Base-by-base conservation (phyloP, 2,888 invertebrate genomes). In the Pachycephus smyrnensis region DNA sequence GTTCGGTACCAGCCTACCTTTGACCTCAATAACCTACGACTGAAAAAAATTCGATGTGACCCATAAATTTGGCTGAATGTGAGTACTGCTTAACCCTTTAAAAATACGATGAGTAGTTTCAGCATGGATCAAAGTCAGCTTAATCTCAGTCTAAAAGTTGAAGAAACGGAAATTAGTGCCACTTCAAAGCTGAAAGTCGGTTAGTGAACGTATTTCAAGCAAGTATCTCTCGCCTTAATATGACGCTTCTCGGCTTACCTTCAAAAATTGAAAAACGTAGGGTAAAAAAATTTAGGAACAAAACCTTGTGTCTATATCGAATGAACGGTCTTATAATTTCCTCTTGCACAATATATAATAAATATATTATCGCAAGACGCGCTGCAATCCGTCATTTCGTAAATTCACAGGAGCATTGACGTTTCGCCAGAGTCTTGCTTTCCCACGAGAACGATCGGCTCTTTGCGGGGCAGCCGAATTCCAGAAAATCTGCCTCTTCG, bases 401-500 rank as follows among this genome's bases (percentile, higher is more conserved):
- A 9, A 55, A 23, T 55, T 9, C 55, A 9, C 55, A 55, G 55
- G 55, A 55, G 55, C 55, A 23, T 55, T 15, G 55, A 55, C 55
- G 55, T 55, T 55, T 23, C 23, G 23, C 23, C 55, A 55, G 40
- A 40, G 55, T 55, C 55, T 23, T 55, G 55, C 55, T 55, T 55
- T 55, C 55, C 55, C 55, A 55, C 71, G 71, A 12, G 71, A 31
- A 0, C 31, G 71, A 31, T 31, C 71, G 71, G 12, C 31, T 71
- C 31, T 68, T 68, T 71, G 71, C 71, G 71, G 71, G 71, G 71
- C 71, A 71, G 71, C 71, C 81, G 80, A 80, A 86, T 83, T 83
- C 80, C 82, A 82, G 81, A 85, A 80, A 86, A 85, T 86, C 80
- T 82, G 83, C 79, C 81, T 80, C 78, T 77, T 82, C 82, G 80